A percentile compares a stretch with the other conserved stretches of the same genome.
Conservation (phyloP, 2,797 vertebrate species). For the Chaenodraco wilsoni region DNA sequence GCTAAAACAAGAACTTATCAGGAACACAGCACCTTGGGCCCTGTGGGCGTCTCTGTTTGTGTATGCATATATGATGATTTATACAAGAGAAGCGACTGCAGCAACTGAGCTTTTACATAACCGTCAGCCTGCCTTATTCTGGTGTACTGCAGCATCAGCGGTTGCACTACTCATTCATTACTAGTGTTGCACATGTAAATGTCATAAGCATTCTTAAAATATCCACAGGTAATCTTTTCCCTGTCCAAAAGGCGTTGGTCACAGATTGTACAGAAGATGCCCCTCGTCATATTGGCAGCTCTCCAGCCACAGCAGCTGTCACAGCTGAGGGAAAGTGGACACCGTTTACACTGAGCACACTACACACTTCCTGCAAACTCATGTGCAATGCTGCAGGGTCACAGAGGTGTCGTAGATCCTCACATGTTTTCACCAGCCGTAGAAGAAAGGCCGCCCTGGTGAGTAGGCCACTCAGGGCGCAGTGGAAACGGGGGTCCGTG, state of each 20-base stretch:
- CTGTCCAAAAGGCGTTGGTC: not conserved
- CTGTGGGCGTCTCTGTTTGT: slow-evolving; percentile 4
- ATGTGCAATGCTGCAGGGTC: slow-evolving; percentile 62
- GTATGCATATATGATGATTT: slow-evolving; percentile 27
- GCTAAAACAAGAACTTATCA: not conserved
- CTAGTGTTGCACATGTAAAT: slow-evolving; percentile 7
- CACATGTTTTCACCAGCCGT: slow-evolving; percentile 61
- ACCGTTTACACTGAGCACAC: slow-evolving; percentile 66
- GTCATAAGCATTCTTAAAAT: slow-evolving; percentile 38
- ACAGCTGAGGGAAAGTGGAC: slow-evolving; percentile 72
- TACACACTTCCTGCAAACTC: slow-evolving; percentile 60
- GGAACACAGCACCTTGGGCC: not conserved
- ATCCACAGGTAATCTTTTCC: slow-evolving; percentile 44
- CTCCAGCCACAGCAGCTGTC: slow-evolving; percentile 56
- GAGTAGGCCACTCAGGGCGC: slow-evolving; percentile 79
- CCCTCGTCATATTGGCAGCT: slow-evolving; percentile 21
- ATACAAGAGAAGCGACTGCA: slow-evolving; percentile 15
- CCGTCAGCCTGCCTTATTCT: slow-evolving; percentile 10
- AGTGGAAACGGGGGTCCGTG: slow-evolving; percentile 80
- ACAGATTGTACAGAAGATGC: not conserved
- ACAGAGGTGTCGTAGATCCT: slow-evolving; percentile 53
- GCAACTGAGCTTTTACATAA: slow-evolving; percentile 48
- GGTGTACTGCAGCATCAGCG: slow-evolving; percentile 54
- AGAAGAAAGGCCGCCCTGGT: slow-evolving; percentile 76
- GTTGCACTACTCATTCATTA: slow-evolving; percentile 28